Evolutionary conservation across 2,797 vertebrate genomes (phyloP).

Genomic region (Pangasius djambal): DNA sequence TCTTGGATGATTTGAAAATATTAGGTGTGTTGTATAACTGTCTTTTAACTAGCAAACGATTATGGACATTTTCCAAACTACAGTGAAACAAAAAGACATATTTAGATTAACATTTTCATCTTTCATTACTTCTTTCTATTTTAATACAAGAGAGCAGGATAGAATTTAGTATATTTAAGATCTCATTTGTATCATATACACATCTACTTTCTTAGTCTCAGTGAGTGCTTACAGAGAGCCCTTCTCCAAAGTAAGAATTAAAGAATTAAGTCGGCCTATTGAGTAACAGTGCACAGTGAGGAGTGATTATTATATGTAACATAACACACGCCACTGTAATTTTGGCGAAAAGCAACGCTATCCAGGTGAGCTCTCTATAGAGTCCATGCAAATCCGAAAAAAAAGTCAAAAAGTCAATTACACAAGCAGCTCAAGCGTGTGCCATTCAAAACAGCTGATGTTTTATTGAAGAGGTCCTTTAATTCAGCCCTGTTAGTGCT

Average conservation of each 20-base stretch:
- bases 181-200: neutral
- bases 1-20: neutral
- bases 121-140: neutral
- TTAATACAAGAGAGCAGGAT: neutral
- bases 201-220: neutral
- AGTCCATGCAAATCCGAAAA: constrained; percentile 80
- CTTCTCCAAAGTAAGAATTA: constrained; percentile 15
- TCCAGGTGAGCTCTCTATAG: constrained; percentile 81
- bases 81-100: neutral
- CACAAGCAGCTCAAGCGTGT: constrained; percentile 82
- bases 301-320: constrained; percentile 58
- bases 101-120: neutral
- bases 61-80: neutral
- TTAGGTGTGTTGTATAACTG: neutral
- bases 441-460: constrained; percentile 83
- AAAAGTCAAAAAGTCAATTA: constrained; percentile 84
- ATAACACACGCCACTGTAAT: constrained; percentile 54
- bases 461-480: constrained; percentile 84
- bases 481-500: constrained; percentile 74
- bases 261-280: constrained; percentile 28
- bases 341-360: constrained; percentile 68
- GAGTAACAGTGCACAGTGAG: constrained; percentile 54
- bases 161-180: neutral
- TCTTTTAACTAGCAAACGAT: neutral
- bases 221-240: constrained; percentile 10